Conservation (phyloP, 2,113 vertebrate species). For the Microcebus griseorufus region DNA sequence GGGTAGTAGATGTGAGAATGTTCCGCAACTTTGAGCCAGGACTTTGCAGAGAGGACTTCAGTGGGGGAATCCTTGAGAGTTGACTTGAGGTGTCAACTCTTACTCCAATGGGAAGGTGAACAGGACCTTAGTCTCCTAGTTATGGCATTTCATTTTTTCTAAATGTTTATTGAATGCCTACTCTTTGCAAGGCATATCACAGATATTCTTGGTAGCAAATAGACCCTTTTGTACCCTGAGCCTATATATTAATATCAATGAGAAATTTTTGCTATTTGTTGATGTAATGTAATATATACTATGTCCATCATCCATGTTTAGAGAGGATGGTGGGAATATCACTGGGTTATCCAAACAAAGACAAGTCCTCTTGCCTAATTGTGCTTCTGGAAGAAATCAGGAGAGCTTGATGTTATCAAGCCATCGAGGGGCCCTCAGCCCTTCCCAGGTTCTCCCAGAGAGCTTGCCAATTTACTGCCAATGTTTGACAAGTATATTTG, state of each 20-base stretch:
- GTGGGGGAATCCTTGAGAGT: neutral
- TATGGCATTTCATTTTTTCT: neutral
- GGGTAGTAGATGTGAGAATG: neutral
- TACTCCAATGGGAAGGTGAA: neutral
- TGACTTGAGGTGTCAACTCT: neutral
- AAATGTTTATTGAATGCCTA: neutral
- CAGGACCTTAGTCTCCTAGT: neutral
- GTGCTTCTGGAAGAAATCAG: neutral
- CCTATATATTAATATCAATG: neutral
- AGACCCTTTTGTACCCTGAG: neutral
- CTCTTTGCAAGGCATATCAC: neutral
- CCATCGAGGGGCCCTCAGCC: neutral
- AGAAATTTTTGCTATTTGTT: neutral
- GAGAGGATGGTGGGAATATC: no score
- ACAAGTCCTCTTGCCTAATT: neutral
- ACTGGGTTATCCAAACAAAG: neutral
- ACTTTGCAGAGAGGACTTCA: neutral
- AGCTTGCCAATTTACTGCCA: neutral
- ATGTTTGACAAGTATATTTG: neutral
- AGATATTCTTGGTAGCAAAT: neutral
- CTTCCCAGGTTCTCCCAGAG: neutral
- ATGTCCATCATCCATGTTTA: accelerated
- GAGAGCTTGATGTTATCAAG: neutral
- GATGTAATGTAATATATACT: neutral
- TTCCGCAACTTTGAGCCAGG: neutral